Evolutionary conservation across 2,797 vertebrate genomes (phyloP), one percentile per base, ranked within the genome.

Genomic region (Poecilia gillii): DNA sequence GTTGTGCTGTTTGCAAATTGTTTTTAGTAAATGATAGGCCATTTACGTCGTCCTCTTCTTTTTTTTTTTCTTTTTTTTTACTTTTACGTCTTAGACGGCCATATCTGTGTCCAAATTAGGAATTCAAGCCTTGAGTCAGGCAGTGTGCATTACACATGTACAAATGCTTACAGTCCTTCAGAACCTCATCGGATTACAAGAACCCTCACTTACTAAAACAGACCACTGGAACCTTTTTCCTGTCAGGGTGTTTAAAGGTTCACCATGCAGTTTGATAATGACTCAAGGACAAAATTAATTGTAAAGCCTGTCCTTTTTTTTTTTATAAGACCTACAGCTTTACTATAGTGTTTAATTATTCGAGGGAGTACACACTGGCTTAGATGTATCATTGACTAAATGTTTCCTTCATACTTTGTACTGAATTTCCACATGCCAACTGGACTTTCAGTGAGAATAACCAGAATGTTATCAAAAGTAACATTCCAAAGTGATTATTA

Each of bases 21-120:
- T 85, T 83, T 89, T 82, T 46, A 74, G 80, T 86, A 84, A 76
- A 87, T 20, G 43, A 62, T 64, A 23, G 28, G 6, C 2, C 0
- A 77, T 88, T 79, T 83, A 87, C 41, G 88, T 85, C 16, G 77
- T 62, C 82, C 11, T 12, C 11, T 28, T 57, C 25, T 57, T n/a
- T 0, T 55, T 23, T 0, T 49, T 88, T 83, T 36, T 1, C 88
- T 84, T 39, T 80, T 62, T 82, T 9, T 85, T 84, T 88, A 90
- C 83, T 95, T 93, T 93, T 85, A 91, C 93, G 89, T 92, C 79
- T 72, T 92, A 82, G 83, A 91, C 91, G 88, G 78, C 85, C 85
- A 78, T 90, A 88, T 94, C 93, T 93, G 80, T 91, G 84, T 74
- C 77, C 74, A 76, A 73, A 76, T 64, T n/a, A 89, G 76, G 36